These are phyloP conservation scores for Mesochorus sp. DNA, from an alignment of 2,888 invertebrate species.

Conservation along the genomic window DNA sequence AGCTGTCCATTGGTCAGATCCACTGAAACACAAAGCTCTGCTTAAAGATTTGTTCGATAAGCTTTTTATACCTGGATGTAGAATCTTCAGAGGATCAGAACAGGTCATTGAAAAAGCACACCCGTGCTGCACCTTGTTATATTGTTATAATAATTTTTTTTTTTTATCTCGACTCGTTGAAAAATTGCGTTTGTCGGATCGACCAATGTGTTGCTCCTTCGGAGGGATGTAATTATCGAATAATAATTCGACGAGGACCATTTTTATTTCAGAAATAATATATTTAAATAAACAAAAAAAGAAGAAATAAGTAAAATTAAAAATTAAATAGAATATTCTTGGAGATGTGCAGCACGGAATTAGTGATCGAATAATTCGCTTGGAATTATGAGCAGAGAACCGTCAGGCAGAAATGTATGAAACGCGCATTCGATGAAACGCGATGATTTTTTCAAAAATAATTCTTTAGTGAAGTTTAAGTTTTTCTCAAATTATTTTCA, in stretches of 20 bases:
- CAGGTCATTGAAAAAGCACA: constrained; percentile 35
- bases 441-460: constrained; percentile 6
- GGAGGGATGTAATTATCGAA: constrained; percentile 41
- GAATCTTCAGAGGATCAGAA: constrained; percentile 33
- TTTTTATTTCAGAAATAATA: not conserved
- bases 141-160: constrained; percentile 52
- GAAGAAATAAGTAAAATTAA: not conserved
- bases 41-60: constrained; percentile 83
- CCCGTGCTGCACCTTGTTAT: constrained; percentile 58
- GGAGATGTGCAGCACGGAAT: constrained; percentile 53
- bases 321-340: not conserved
- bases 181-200: constrained; percentile 34
- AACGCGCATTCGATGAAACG: constrained; percentile 60
- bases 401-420: constrained; percentile 72
- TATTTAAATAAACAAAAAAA: not conserved
- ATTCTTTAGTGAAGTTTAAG: not conserved
- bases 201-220: constrained; percentile 78
- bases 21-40: constrained; percentile 90
- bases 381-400: constrained; percentile 45
- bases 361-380: constrained; percentile 3
- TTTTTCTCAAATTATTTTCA: not conserved
- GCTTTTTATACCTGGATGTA: constrained; percentile 50
- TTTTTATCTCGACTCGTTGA: constrained; percentile 54
- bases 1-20: constrained; percentile 97
- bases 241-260: not conserved